A percentile compares a stretch with the other conserved stretches of the same genome.
phyloP scores from a whole-genome alignment of 2,113 vertebrate genomes.

The Heterotilapia buettikoferi region DNA sequence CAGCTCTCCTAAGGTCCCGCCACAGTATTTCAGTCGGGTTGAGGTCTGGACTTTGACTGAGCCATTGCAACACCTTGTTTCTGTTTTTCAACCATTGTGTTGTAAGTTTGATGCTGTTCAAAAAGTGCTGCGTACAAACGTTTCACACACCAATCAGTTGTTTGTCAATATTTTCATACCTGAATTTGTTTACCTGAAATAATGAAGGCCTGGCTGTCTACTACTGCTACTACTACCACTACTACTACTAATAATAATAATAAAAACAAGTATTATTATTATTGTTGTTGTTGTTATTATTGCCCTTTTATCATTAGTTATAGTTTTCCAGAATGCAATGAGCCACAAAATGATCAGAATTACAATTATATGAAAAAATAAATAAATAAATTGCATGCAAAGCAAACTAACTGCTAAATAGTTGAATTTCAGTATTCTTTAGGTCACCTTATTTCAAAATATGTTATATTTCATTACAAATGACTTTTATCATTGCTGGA shows the following conservation, averaged over 20 bases:
- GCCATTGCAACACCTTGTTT: not conserved
- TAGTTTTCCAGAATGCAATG: not conserved
- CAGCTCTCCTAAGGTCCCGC: not conserved
- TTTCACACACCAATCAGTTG: not conserved
- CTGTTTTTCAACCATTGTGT: not conserved
- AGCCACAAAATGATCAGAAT: not conserved
- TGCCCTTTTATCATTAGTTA: not conserved
- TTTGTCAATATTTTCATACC: not conserved
- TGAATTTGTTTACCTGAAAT: not conserved
- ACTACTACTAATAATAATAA: not conserved
- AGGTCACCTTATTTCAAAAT: not conserved
- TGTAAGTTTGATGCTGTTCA: not conserved
- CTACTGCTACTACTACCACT: fast-evolving
- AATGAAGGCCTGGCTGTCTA: not conserved
- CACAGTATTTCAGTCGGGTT: not conserved
- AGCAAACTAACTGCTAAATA: not conserved
- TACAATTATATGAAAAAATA: not conserved
- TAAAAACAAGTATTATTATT: not conserved
- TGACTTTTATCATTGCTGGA: not conserved
- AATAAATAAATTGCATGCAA: not conserved
- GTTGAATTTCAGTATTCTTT: not conserved
- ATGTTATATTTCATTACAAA: not conserved
- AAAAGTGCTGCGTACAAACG: not conserved
- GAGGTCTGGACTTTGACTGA: not conserved
- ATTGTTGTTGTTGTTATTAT: not conserved